These are phyloP conservation scores for Scotopteryx bipunctaria DNA, from an alignment of 2,888 invertebrate genomes.

Conservation along the genomic window DNA sequence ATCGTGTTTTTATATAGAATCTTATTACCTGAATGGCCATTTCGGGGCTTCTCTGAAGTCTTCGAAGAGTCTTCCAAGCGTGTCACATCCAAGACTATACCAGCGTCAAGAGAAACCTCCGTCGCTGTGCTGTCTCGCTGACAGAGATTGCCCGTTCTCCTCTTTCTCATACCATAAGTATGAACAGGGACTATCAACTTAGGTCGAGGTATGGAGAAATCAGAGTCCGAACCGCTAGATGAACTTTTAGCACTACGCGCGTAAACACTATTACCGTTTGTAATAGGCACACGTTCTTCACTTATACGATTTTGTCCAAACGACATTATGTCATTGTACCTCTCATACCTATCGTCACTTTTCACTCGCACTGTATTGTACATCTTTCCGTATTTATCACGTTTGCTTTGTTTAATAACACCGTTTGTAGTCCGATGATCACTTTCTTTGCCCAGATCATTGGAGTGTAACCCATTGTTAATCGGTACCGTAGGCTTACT, in stretches of 20 bases:
- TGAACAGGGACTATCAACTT: slow-evolving; percentile 94
- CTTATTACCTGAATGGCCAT: slow-evolving; percentile 66
- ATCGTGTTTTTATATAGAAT: slow-evolving; percentile 1
- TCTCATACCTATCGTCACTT: slow-evolving; percentile 77
- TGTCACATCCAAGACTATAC: slow-evolving; percentile 71
- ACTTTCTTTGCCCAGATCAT: slow-evolving; percentile 72
- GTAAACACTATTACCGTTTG: slow-evolving; percentile 60
- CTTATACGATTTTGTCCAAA: slow-evolving; percentile 64
- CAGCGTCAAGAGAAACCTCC: slow-evolving; percentile 69
- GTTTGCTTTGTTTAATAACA: slow-evolving; percentile 72
- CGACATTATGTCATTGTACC: slow-evolving; percentile 73
- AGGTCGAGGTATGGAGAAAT: slow-evolving; percentile 93
- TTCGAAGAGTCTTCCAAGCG: slow-evolving; percentile 59
- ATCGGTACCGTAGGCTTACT: slow-evolving; percentile 53
- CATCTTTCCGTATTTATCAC: slow-evolving; percentile 74
- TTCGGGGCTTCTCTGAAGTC: slow-evolving; percentile 53
- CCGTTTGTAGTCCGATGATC: slow-evolving; percentile 76
- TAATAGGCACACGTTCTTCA: slow-evolving; percentile 60
- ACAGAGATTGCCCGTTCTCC: slow-evolving; percentile 90
- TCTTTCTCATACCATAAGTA: slow-evolving; percentile 91
- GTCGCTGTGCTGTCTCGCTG: slow-evolving; percentile 76
- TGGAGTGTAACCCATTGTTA: slow-evolving; percentile 64
- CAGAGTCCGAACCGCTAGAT: slow-evolving; percentile 84
- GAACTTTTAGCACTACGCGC: slow-evolving; percentile 78
- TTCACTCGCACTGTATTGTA: slow-evolving; percentile 80